Evolutionary conservation across 2,888 invertebrate genomes (phyloP), one percentile per base, ranked within the genome.

Genomic region (Noctua fimbriata): DNA sequence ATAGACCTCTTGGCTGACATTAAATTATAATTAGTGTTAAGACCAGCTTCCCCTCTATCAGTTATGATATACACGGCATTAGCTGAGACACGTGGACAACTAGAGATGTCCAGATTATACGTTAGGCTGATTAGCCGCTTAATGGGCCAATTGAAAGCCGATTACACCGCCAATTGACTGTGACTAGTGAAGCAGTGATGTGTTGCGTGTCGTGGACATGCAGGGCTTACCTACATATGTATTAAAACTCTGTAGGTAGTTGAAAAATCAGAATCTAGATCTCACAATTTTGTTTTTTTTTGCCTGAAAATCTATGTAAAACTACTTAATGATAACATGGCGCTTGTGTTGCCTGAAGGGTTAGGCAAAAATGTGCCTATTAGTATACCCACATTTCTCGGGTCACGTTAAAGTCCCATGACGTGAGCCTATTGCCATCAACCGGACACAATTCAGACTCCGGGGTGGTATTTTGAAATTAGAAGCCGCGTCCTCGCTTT

Each of bases 61-160:
- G 28, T 55, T 58, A 21, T 47, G 41, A 58, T 69, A 70, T 58
- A n/a, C 24, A 66, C 5, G 21, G 41, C 4, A 52, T 58, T 66
- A 66, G 2, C 44, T 52, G 55, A 70, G 55, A 67, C 55, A 63
- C 16, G 32, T 76, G 47, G 67, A 85, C 67, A 63, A 67, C 69
- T 49, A 79, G 63, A 76, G 73, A 79, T 73, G 76, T 79, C 44
- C 69, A 66, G 74, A 86, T 83, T 79, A 75, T 74, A 86, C 65
- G 74, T 73, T 66, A 75, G 74, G 41, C 80, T 70, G 83, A 83
- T 86, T 83, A 83, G n/a, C 60, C 74, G 76, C 80, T 86, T 83
- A 86, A 86, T 86, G 52, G 66, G 70, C 58, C 81, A 83, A 86
- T 81, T 77, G 84, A 83, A 83, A 77, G 69, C 86, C 81, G 76